Evolutionary conservation across 2,888 invertebrate genomes (phyloP).

Genomic region (Chaitophorus viminalis): DNA sequence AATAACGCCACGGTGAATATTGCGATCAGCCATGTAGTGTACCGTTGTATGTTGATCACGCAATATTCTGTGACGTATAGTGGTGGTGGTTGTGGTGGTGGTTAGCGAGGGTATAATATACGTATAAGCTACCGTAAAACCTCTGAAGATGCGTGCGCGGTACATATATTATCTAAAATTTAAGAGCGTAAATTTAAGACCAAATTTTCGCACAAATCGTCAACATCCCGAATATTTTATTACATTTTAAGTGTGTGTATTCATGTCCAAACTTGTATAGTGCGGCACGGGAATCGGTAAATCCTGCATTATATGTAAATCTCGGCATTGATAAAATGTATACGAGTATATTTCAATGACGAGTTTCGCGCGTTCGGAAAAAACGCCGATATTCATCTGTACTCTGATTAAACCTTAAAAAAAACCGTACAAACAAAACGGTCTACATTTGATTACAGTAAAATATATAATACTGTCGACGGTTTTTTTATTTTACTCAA

Average conservation of each 20-base stretch:
- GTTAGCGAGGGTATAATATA: too few species aligned
- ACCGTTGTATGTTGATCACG: not conserved
- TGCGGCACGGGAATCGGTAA: not conserved
- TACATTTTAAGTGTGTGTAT: not conserved
- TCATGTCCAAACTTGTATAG: too few species aligned
- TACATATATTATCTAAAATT: not conserved
- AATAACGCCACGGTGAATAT: too few species aligned
- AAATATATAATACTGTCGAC: not conserved
- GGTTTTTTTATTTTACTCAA: too few species aligned
- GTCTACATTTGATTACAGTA: not conserved
- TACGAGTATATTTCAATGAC: slow-evolving; percentile 8
- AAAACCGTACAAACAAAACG: not conserved
- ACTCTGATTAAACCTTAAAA: not conserved
- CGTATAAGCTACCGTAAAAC: too few species aligned
- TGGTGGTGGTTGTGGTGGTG: too few species aligned
- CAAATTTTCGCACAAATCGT: not conserved
- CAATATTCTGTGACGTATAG: not conserved
- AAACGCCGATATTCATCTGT: slow-evolving; percentile 3
- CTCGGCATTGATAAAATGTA: not conserved
- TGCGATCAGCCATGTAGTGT: too few species aligned
- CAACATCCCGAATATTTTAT: not conserved
- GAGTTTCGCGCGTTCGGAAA: not conserved
- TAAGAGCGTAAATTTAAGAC: not conserved
- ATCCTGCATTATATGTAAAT: not conserved
- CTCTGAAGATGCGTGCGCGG: not conserved